Base-by-base conservation (phyloP, 1,140 invertebrate genomes). In the Cyclina sinensis region DNA sequence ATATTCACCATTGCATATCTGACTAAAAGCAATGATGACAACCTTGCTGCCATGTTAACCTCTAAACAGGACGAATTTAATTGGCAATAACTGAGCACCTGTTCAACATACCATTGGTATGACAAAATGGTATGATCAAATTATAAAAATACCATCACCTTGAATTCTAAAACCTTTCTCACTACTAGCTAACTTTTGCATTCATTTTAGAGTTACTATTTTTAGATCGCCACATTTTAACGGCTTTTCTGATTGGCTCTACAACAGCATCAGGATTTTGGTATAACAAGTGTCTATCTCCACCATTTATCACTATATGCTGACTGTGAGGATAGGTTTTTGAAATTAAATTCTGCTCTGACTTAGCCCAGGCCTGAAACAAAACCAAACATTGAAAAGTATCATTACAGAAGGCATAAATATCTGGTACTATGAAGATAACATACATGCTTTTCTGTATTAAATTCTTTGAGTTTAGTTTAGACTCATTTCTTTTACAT, bases 321-420 rank as follows among this genome's bases (percentile, higher is more conserved):
- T 95, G 92, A 18, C 92, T 92, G 21, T 65, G 51, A 0, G 93
- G 94, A 85, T 93, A 93, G 30, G 89, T 62, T 54, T 91, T 92
- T 21, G 92, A 91, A 30, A 95, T 90, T 43, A 95, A 89, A 80
- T 88, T 91, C 90, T 94, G 93, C 78, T 95, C 92, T 27, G 93
- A 92, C 54, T 94, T 94, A 0, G 94, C 94, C 95, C 94, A 95
- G 12, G 95, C 95, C 95, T 95, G 90, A 39, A 92, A 92, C 65
- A 84, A 37, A 39, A 37, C 4, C 7, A 65, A 57, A 57, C n/a
- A 57, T 18, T 21, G n/a, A 11, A 16, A 57, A 16, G 21, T 57
- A 21, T 21, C 51, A 14, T 43, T 7, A 43, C 43, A 59, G 54
- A 59, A 21, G 21, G 54, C 24, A 9, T 59, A n/a, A 59, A 59